Evolutionary conservation across 2,113 vertebrate species (phyloP), one percentile per base, ranked within the genome.

Genomic region (Cygnus atratus): DNA sequence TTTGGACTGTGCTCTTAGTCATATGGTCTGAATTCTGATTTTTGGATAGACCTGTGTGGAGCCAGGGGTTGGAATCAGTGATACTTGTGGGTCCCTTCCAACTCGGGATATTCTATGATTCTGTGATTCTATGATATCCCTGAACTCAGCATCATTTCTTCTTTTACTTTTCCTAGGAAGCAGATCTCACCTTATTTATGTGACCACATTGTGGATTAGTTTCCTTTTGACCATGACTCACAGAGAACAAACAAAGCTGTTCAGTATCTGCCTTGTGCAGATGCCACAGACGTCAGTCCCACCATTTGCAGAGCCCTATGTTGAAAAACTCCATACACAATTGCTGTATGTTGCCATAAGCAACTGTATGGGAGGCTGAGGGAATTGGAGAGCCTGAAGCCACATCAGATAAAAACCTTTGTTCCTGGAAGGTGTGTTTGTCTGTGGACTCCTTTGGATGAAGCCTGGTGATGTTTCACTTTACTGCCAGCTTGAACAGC

Each of bases 401-500:
- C 62, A 54, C 5, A 4, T 35, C 57, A 62, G 44, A 68, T 43
- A 63, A 84, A 81, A 15, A 6, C 19, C 54, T 67, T 26, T 57
- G 72, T 75, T 52, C 65, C 58, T 57, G 44, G 44, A 71, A 90
- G 79, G 43, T 78, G 46, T 52, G 57, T 77, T 41, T 74, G 65
- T 25, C 63, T 57, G 28, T 28, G 73, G 68, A 44, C 46, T 75
- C 39, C 66, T 77, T 65, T 75, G 76, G 77, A 46, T 41, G 52
- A 65, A 75, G 33, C 24, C 39, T 84, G 67, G 12, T 1, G 16
- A 59, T 68, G 92, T 65, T 96, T 93, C 77, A 52, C 66, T 90
- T 46, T 1, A 68, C 83, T 96, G 86, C 88, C 92, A 75, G 84
- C 80, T 87, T 48, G 62, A 89, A 28, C 81, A 95, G 87, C 77